Percentiles rank a stretch among this genome's conserved stretches.
Evolutionary conservation across 2,797 vertebrate genomes (phyloP).

Genomic region (Choloepus didactylus): DNA sequence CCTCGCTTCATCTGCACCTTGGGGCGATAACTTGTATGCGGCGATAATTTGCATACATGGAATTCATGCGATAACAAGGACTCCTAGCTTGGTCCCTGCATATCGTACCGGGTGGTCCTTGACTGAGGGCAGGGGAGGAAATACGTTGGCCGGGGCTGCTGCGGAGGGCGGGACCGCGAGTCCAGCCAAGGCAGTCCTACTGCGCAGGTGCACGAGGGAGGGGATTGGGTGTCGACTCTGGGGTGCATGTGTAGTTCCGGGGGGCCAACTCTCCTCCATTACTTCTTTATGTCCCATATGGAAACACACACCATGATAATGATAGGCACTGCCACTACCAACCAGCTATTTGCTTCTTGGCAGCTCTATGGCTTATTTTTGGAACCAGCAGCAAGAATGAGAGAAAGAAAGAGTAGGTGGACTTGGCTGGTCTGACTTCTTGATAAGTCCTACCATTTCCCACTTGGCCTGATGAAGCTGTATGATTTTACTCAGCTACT

Average conservation of each 20-base stretch:
- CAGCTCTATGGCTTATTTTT: background rate
- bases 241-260: background rate
- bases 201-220: constrained; percentile 65
- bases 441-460: background rate
- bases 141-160: rapidly evolving
- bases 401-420: background rate
- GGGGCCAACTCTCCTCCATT: background rate
- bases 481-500: constrained; percentile 54
- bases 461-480: background rate
- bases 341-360: background rate
- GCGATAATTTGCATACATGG: background rate
- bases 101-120: rapidly evolving
- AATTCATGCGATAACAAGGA: background rate
- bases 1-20: background rate
- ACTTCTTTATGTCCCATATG: background rate
- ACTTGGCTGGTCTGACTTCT: background rate
- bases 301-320: background rate
- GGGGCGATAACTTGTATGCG: background rate
- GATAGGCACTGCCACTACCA: background rate
- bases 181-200: background rate
- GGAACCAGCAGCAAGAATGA: background rate
- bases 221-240: rapidly evolving
- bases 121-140: rapidly evolving
- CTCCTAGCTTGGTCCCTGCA: rapidly evolving
- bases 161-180: rapidly evolving